A percentile compares a stretch with the other conserved stretches of the same genome.
Evolutionary conservation across 2,888 invertebrate species (phyloP).

Genomic region (Perizoma flavofasciatum): DNA sequence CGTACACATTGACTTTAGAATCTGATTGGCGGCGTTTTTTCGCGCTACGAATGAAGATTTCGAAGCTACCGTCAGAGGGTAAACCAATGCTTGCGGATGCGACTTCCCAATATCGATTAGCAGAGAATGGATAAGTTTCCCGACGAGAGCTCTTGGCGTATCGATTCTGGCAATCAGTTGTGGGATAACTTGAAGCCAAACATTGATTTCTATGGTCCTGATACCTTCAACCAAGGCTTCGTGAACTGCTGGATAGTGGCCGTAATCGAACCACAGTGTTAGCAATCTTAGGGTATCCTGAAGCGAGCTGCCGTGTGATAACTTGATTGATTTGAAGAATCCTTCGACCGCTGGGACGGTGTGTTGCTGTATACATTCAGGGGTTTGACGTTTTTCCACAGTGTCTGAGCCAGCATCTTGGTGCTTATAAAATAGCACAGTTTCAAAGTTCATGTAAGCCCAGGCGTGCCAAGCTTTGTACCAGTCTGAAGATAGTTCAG

Average conservation of each 20-base stretch:
- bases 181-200: constrained; percentile 99
- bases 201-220: constrained; percentile 96
- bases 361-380: constrained; percentile 88
- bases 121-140: constrained; percentile 95
- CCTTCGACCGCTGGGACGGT: constrained; percentile 98
- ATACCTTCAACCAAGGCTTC: constrained; percentile 97
- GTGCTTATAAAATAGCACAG: constrained; percentile 87
- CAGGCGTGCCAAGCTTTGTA: constrained; percentile 99
- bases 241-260: constrained; percentile 96
- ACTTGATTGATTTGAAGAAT: constrained; percentile 96
- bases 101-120: constrained; percentile 98
- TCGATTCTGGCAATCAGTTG: constrained; percentile 99
- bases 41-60: constrained; percentile 95
- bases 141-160: constrained; percentile 94
- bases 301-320: constrained; percentile 95
- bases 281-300: constrained; percentile 98
- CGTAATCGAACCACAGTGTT: constrained; percentile 99
- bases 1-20: constrained; percentile 97
- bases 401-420: constrained; percentile 62
- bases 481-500: constrained; percentile 93
- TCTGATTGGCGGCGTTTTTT: constrained; percentile 96
- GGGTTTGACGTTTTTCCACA: constrained; percentile 36
- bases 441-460: constrained; percentile 99
- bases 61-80: constrained; percentile 98
- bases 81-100: constrained; percentile 98